Conservation (phyloP, 2,113 vertebrate species). For the Colaptes auratus region DNA sequence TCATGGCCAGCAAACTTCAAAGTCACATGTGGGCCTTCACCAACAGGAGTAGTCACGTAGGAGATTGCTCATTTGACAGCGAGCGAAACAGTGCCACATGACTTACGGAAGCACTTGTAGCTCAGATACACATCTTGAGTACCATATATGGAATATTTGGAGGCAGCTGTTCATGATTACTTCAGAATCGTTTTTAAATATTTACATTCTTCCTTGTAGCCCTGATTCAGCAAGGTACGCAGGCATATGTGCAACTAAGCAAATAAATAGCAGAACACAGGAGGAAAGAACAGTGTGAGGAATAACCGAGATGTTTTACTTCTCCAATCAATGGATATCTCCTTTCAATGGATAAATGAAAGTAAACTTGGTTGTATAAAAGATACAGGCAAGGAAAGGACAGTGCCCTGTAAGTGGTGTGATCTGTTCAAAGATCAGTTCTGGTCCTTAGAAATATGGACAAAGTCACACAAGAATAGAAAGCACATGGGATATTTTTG, state of each 20-base stretch:
- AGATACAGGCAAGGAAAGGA: neutral
- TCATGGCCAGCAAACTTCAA: constrained; percentile 14
- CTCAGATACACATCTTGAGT: constrained; percentile 33
- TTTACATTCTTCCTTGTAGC: constrained; percentile 39
- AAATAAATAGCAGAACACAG: constrained; percentile 13
- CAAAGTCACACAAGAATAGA: neutral
- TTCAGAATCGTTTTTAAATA: constrained; percentile 46
- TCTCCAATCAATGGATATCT: neutral
- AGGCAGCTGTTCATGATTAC: constrained; percentile 49
- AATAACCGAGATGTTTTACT: neutral
- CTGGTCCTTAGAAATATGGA: neutral
- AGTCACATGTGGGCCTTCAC: neutral
- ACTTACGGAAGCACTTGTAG: neutral
- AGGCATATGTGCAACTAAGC: neutral
- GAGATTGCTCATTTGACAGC: neutral
- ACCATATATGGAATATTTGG: neutral
- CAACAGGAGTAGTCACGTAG: neutral
- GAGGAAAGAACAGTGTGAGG: neutral
- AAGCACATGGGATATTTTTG: neutral
- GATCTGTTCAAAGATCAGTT: neutral
- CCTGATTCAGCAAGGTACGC: constrained; percentile 39
- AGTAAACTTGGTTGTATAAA: neutral
- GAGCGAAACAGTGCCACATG: neutral
- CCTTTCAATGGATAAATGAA: neutral
- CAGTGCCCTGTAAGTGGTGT: neutral